Conservation (phyloP, 1,140 invertebrate genomes). For the Ericerus pela region DNA sequence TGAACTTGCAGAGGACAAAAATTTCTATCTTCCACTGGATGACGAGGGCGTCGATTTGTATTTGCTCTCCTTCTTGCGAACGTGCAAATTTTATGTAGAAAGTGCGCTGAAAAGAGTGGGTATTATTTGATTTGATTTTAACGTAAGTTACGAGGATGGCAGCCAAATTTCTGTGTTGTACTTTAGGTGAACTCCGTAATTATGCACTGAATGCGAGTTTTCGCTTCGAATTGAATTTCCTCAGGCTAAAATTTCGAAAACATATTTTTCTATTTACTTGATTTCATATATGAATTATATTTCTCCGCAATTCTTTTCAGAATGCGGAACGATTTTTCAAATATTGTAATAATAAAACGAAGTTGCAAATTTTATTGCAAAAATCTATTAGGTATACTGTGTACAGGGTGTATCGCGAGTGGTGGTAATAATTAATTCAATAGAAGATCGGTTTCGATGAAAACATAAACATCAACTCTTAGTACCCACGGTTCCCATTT, state of each 20-base stretch:
- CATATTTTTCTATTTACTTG: neutral
- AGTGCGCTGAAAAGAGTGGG: slow-evolving; percentile 30
- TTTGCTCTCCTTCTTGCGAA: slow-evolving; percentile 31
- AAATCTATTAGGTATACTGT: too few relatives aligned
- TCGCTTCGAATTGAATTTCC: neutral
- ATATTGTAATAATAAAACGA: too few relatives aligned
- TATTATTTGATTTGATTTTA: neutral
- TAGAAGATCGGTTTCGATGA: too few relatives aligned
- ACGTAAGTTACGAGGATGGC: too few relatives aligned
- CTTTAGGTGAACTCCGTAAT: neutral
- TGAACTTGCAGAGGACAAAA: slow-evolving; percentile 29
- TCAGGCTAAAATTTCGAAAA: neutral
- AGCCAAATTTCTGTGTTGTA: neutral
- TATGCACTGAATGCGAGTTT: neutral
- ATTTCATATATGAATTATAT: neutral
- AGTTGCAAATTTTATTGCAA: too few relatives aligned
- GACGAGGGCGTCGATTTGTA: slow-evolving; percentile 25
- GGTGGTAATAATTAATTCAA: too few relatives aligned
- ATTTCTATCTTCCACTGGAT: slow-evolving; percentile 27
- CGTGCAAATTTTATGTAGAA: slow-evolving; percentile 34
- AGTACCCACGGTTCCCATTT: too few relatives aligned
- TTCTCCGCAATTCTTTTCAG: too few relatives aligned
- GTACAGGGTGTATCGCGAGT: too few relatives aligned
- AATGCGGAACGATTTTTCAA: too few relatives aligned
- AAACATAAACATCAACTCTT: too few relatives aligned